These are phyloP conservation scores for Scortum barcoo DNA, from an alignment of 2,113 vertebrate genomes.

Conservation along the genomic window DNA sequence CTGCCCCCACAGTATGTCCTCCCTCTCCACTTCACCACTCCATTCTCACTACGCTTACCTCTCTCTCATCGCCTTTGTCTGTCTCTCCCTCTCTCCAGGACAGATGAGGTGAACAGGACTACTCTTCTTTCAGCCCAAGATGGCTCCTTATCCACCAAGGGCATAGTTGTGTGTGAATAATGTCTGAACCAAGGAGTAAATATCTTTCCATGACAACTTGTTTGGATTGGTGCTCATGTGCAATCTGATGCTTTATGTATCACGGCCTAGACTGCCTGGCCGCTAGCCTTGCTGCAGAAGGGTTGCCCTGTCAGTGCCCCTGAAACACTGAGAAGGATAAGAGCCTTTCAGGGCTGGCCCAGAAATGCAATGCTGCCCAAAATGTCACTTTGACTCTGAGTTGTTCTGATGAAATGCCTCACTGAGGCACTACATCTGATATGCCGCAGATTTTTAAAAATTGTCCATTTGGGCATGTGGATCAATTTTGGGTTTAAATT, in stretches of 20 bases:
- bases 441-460: constrained; percentile 40
- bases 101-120: constrained; percentile 54
- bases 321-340: constrained; percentile 62
- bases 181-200: constrained; percentile 76
- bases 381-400: constrained; percentile 64
- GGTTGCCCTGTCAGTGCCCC: constrained; percentile 62
- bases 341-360: constrained; percentile 50
- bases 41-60: constrained; percentile 3
- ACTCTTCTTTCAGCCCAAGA: constrained; percentile 67
- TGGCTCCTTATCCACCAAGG: constrained; percentile 72
- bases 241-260: constrained; percentile 77
- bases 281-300: constrained; percentile 41
- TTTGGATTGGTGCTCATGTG: constrained; percentile 79
- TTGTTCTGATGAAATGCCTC: constrained; percentile 65
- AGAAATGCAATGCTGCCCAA: constrained; percentile 49
- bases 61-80: constrained; percentile 21
- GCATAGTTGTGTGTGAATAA: constrained; percentile 80
- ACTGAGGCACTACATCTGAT: constrained; percentile 63
- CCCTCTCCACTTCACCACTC: constrained; percentile 14
- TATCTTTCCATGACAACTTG: constrained; percentile 80
- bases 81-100: constrained; percentile 41
- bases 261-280: constrained; percentile 47
- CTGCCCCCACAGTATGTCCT: not conserved
- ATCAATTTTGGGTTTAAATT: constrained; percentile 73
- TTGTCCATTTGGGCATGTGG: constrained; percentile 55